These are phyloP conservation scores for Disparrhopalites patrizii DNA, from an alignment of 2,888 invertebrate genomes.

Conservation along the genomic window DNA sequence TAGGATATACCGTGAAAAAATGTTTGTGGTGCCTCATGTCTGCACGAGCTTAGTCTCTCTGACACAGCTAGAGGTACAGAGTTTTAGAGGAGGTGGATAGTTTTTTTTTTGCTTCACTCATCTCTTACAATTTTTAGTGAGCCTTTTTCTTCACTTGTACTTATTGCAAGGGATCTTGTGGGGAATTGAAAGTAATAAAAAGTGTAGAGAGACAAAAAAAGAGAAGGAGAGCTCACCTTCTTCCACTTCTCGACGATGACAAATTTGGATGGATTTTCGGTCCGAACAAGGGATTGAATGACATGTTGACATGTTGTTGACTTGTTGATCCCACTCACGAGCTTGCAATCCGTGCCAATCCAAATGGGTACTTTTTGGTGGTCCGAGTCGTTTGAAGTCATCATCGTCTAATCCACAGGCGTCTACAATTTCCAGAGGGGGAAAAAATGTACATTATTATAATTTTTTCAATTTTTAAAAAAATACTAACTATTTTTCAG, in stretches of 20 bases:
- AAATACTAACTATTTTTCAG: background rate
- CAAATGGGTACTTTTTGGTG: slow-evolving; percentile 42
- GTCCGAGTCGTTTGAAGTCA: slow-evolving; percentile 31
- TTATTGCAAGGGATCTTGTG: too few relatives aligned
- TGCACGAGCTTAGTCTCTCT: too few relatives aligned
- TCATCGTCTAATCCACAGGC: slow-evolving; percentile 15
- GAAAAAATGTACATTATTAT: background rate
- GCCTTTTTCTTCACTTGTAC: too few relatives aligned
- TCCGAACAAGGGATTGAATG: slow-evolving; percentile 37
- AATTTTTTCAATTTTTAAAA: background rate
- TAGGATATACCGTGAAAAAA: too few relatives aligned
- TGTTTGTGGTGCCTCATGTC: too few relatives aligned
- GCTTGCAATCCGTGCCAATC: slow-evolving; percentile 41
- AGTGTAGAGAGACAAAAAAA: too few relatives aligned
- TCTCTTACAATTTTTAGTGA: too few relatives aligned
- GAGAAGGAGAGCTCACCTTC: slow-evolving; percentile 60
- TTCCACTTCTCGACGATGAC: slow-evolving; percentile 74
- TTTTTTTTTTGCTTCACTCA: too few relatives aligned
- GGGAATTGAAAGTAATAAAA: too few relatives aligned
- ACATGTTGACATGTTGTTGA: slow-evolving; percentile 44
- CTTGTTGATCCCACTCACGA: slow-evolving; percentile 43
- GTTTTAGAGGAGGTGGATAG: too few relatives aligned
- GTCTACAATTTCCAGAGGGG: background rate
- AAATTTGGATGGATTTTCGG: slow-evolving; percentile 53
- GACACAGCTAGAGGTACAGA: too few relatives aligned